A percentile compares a stretch with the other conserved stretches of the same genome.
Conservation (phyloP, 2,797 vertebrate genomes). For the Hydrocynus forskahlii region DNA sequence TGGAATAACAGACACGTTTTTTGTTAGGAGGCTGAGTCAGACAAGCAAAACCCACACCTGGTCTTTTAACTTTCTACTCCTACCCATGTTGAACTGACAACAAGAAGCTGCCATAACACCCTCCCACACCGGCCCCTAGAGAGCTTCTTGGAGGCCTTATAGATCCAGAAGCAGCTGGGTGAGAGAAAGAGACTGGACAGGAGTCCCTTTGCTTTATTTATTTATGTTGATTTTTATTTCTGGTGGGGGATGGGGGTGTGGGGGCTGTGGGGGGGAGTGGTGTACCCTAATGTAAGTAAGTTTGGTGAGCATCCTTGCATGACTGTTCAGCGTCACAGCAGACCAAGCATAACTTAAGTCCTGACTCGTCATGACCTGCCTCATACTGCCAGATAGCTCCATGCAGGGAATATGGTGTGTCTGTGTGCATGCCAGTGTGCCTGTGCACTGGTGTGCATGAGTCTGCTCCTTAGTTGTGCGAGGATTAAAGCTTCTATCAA, state of each 20-base stretch:
- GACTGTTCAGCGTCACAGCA: constrained; percentile 23
- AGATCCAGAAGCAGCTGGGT: constrained; percentile 14
- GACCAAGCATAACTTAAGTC: constrained; percentile 44
- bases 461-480: background rate
- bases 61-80: background rate
- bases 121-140: background rate
- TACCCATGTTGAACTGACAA: background rate
- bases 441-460: constrained; percentile 4
- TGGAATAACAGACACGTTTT: background rate
- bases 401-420: constrained; percentile 27
- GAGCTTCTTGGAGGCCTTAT: constrained; percentile 25
- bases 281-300: constrained; percentile 5
- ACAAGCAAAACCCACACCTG: background rate
- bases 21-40: background rate
- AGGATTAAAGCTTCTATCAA: constrained; percentile 30
- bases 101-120: background rate
- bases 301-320: constrained; percentile 28
- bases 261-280: background rate
- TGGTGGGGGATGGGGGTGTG: no score
- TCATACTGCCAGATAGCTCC: constrained; percentile 27
- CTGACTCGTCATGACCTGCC: constrained; percentile 37
- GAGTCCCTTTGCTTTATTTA: background rate
- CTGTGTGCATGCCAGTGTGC: background rate
- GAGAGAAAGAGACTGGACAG: constrained; percentile 1
- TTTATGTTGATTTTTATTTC: background rate